A percentile compares a stretch with the other conserved stretches of the same genome.
phyloP scores from a whole-genome alignment of 92 coral and sea anemone species.

The Zoanthus sansibaricus region DNA sequence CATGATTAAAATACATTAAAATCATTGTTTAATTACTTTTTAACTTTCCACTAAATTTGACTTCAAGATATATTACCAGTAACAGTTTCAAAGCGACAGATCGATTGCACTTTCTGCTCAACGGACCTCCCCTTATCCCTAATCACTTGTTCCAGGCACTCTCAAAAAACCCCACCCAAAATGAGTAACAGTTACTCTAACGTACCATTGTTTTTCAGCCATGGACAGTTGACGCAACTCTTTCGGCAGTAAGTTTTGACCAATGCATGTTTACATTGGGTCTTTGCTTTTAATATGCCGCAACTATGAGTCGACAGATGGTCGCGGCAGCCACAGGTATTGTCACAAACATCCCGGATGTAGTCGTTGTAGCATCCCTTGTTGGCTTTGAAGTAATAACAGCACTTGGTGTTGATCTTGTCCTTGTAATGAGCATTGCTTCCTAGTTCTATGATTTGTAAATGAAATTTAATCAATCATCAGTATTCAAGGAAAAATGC shows the following conservation, averaged over 20 bases:
- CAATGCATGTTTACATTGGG: neutral
- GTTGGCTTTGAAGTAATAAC: conserved; percentile 17
- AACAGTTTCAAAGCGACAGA: too few species aligned
- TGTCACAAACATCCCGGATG: neutral
- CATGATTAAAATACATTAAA: too few species aligned
- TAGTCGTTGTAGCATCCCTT: conserved; percentile 13
- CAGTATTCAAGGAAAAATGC: too few species aligned
- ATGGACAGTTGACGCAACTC: conserved; percentile 29
- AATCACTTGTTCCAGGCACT: too few species aligned
- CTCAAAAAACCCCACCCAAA: too few species aligned
- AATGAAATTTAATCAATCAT: neutral
- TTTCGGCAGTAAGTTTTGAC: conserved; percentile 23
- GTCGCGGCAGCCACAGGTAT: neutral
- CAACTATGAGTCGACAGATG: conserved; percentile 24
- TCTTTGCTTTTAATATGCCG: neutral
- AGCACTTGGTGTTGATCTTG: conserved; percentile 20
- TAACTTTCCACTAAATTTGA: too few species aligned
- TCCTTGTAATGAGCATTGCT: neutral
- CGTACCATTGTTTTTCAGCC: neutral
- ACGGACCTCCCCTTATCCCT: too few species aligned
- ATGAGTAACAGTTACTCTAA: neutral
- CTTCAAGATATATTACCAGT: too few species aligned
- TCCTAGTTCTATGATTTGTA: neutral
- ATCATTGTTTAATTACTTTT: too few species aligned
- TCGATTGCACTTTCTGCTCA: too few species aligned